Evolutionary conservation across 1,140 invertebrate species (phyloP).

Genomic region (Trinorchestia longiramus): DNA sequence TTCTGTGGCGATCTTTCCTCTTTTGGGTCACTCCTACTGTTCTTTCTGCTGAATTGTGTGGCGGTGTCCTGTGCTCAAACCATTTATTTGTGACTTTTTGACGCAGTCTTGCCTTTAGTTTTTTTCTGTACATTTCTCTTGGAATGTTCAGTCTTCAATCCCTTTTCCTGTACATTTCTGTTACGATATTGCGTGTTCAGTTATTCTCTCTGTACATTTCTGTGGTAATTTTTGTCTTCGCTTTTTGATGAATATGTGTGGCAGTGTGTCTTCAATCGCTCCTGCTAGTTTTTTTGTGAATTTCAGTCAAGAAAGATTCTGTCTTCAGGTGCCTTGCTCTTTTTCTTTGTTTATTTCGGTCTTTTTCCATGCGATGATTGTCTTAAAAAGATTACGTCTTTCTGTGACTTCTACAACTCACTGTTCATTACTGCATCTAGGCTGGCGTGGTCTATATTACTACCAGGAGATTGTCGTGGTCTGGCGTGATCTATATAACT

Average conservation of each 20-base stretch:
- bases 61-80: background rate
- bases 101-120: too few species aligned
- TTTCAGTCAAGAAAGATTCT: background rate
- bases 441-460: background rate
- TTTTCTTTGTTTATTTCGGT: background rate
- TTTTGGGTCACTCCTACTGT: background rate
- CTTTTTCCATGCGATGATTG: background rate
- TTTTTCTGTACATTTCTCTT: background rate
- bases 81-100: background rate
- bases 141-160: background rate
- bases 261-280: too few species aligned
- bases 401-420: background rate
- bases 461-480: background rate
- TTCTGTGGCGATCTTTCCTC: background rate
- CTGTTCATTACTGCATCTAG: too few species aligned
- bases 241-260: too few species aligned
- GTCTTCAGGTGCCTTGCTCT: background rate
- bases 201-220: background rate
- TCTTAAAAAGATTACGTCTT: background rate
- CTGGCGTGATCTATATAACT: background rate
- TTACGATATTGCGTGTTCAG: too few species aligned
- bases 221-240: too few species aligned
- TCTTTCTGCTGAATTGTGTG: too few species aligned
- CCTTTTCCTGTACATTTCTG: background rate
- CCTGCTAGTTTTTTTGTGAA: background rate